These are phyloP conservation scores for Periplaneta americana DNA, from an alignment of 1,140 invertebrate genomes.

Conservation along the genomic window DNA sequence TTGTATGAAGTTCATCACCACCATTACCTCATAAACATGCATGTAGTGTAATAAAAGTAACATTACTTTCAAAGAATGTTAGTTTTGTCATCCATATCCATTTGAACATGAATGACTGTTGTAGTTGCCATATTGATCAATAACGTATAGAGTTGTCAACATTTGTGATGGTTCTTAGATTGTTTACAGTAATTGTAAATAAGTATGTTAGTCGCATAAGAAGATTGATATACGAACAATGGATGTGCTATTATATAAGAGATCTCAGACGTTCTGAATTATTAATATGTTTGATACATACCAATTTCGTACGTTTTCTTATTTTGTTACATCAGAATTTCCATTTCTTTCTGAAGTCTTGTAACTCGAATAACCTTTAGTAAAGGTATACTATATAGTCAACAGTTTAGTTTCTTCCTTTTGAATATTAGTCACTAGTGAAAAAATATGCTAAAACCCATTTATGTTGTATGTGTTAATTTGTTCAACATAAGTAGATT, in stretches of 20 bases:
- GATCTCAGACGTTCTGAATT: background rate
- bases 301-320: no score
- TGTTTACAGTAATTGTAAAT: background rate
- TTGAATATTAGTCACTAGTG: no score
- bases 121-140: background rate
- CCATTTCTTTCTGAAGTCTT: no score
- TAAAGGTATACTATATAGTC: no score
- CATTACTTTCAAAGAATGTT: background rate
- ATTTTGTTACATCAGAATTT: no score
- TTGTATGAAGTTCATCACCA: background rate
- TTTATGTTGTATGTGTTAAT: no score
- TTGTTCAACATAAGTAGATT: no score
- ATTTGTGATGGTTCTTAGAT: background rate
- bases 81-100: background rate
- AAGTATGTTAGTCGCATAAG: background rate
- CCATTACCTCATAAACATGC: background rate
- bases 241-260: background rate
- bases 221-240: background rate
- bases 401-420: no score
- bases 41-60: background rate
- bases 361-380: no score
- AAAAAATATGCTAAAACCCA: no score
- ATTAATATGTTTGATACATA: no score
- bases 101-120: background rate
- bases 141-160: background rate